A percentile compares a stretch with the other conserved stretches of the same genome.
These are phyloP conservation scores for Holotrichia oblita DNA, from an alignment of 1,140 invertebrate genomes.

Conservation along the genomic window DNA sequence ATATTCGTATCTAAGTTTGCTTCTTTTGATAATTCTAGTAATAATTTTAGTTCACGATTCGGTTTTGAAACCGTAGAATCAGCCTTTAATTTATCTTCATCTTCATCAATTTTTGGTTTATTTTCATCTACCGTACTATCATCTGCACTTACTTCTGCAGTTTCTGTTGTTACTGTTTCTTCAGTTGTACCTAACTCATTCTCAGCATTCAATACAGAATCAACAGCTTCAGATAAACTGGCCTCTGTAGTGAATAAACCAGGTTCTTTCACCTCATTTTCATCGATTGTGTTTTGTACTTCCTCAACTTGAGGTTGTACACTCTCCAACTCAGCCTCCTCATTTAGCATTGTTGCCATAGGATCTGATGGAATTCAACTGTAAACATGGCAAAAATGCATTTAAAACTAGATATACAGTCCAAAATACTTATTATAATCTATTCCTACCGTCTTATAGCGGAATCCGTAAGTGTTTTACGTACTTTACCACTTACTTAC, in stretches of 20 bases:
- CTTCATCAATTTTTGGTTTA: neutral
- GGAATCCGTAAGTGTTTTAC: neutral
- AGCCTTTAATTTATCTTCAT: neutral
- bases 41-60: slow-evolving; percentile 53
- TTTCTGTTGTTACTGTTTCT: neutral
- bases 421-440: neutral
- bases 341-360: slow-evolving; percentile 14
- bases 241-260: neutral
- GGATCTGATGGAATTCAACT: slow-evolving; percentile 1
- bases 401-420: too few relatives aligned
- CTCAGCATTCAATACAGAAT: neutral
- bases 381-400: neutral
- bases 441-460: neutral
- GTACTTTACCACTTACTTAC: neutral
- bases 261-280: neutral
- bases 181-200: neutral
- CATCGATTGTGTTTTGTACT: neutral
- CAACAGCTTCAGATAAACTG: slow-evolving; percentile 20
- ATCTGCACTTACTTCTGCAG: neutral
- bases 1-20: slow-evolving; percentile 58
- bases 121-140: neutral
- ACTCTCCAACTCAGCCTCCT: neutral
- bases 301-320: neutral
- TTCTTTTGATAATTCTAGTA: slow-evolving; percentile 57
- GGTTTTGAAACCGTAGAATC: neutral